Base-by-base conservation (phyloP, 1,140 invertebrate genomes). In the Centruroides sculpturatus region DNA sequence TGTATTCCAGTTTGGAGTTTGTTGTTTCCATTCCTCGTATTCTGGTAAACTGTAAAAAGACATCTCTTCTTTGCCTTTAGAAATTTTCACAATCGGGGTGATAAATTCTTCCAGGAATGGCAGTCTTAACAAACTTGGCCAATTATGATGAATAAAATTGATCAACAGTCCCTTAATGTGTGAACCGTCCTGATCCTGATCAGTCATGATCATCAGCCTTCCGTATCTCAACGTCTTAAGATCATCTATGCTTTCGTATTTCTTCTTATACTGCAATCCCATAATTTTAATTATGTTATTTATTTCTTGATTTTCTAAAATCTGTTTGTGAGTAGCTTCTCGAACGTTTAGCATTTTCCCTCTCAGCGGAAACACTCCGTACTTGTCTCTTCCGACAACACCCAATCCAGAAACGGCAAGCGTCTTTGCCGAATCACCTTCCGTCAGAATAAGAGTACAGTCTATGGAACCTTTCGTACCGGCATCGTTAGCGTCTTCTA, bases 141-240 rank as follows among this genome's bases (percentile, higher is more conserved):
- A 99, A 74, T 96, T 97, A 72, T 94, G 87, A 76, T 99, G 97
- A 64, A 99, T 88, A 68, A 99, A 99, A 77, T 99, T 99, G 59
- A 99, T 98, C 8, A 99, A 80, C 0, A 99, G 77, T 49, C 94
- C 97, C 80, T 99, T 99, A 64, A 99, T 99, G 73, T 99, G 97
- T 0, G 95, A 99, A 47, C 97, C 97, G 71, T 99, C 97, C 77
- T 87, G 77, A 74, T 81, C 72, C 65, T 99, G 97, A 98, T 99
- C 97, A 64, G 96, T 96, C 97, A 99, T 99, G 59, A 99, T 98
- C 97, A 99, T 99, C 10, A 99, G 75, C 77, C 91, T 92, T 55
- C 94, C 93, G 73, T 99, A 99, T 56, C 97, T 81, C 7, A 99
- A 79, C 0, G 85, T 84, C 73, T 94, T 94, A 64, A 99, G 73